A percentile compares a stretch with the other conserved stretches of the same genome.
Evolutionary conservation across 1,140 invertebrate species (phyloP).

Genomic region (Solenopsis invicta): DNA sequence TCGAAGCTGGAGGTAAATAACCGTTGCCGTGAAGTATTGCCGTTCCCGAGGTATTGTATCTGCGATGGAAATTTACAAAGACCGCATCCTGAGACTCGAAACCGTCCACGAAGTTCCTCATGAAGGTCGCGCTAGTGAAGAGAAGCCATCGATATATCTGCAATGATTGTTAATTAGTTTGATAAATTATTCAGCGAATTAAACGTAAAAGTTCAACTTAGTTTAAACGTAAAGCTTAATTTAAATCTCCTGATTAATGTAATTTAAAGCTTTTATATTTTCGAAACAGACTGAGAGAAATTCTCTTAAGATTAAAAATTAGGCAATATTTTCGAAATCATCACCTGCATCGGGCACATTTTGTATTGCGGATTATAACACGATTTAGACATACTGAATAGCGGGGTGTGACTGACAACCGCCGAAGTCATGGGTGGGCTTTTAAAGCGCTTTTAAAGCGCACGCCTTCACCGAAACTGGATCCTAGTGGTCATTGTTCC

Average conservation of each 20-base stretch:
- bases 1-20: constrained; percentile 72
- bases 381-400: constrained; percentile 19
- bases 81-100: constrained; percentile 60
- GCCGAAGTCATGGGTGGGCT: constrained; percentile 12
- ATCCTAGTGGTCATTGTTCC: constrained; percentile 27
- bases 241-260: not conserved
- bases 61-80: constrained; percentile 72
- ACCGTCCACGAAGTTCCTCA: not conserved
- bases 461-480: constrained; percentile 29
- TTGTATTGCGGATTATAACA: constrained; percentile 9
- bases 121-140: not conserved
- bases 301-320: not conserved
- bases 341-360: constrained; percentile 19
- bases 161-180: constrained; percentile 7
- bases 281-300: not conserved
- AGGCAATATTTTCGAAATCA: not conserved
- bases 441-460: constrained; percentile 65
- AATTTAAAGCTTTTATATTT: not conserved
- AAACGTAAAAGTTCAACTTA: not conserved
- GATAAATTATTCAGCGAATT: not conserved
- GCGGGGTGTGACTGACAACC: constrained; percentile 19
- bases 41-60: constrained; percentile 57
- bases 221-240: not conserved
- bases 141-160: constrained; percentile 47
- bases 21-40: constrained; percentile 42